A percentile compares a stretch with the other conserved stretches of the same genome.
Evolutionary conservation across 2,113 vertebrate species (phyloP).

Genomic region (Lontra canadensis): DNA sequence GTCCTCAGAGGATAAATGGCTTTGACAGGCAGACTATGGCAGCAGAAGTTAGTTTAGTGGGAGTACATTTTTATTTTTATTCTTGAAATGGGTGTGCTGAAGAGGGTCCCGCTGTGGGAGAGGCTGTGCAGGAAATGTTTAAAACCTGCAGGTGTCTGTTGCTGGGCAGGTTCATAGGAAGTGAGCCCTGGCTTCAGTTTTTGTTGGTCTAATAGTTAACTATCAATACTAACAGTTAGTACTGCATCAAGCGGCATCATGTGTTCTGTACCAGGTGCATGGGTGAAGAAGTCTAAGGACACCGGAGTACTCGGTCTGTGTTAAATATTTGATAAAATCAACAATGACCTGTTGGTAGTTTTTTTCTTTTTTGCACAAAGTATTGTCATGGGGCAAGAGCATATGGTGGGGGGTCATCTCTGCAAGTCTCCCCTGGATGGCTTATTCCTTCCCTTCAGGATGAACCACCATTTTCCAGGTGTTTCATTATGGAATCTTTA

Average conservation of each 20-base stretch:
- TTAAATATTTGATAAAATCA: background rate
- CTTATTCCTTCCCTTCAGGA: background rate
- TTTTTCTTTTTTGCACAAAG: background rate
- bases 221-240: background rate
- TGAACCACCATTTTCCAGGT: background rate
- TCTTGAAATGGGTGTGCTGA: background rate
- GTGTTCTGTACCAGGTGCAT: background rate
- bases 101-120: background rate
- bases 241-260: fast-evolving
- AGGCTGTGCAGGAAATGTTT: background rate
- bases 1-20: background rate
- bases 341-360: background rate
- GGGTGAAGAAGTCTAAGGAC: background rate
- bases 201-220: background rate
- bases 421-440: background rate
- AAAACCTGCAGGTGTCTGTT: background rate
- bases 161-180: background rate
- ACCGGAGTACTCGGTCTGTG: background rate
- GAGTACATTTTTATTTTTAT: background rate
- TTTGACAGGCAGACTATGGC: background rate
- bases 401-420: background rate
- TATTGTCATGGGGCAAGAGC: background rate
- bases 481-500: background rate
- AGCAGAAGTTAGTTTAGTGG: background rate
- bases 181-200: background rate